phyloP scores from a whole-genome alignment of 2,113 vertebrate species.

The Tenebrosternarchus preto region DNA sequence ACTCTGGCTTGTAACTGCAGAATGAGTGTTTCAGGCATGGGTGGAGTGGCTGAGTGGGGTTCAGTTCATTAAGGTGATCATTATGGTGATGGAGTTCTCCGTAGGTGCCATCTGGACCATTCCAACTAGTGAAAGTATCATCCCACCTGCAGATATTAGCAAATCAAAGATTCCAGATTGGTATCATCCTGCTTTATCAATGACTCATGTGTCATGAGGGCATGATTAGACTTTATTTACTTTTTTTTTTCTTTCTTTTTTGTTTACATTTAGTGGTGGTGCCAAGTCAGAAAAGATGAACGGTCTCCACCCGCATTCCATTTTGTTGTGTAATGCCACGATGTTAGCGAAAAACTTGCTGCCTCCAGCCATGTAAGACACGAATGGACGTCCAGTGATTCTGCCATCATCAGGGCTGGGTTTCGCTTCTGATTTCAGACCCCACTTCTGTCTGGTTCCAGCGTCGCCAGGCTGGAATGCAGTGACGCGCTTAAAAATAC shows the following conservation, averaged over 20 bases:
- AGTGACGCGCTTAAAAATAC: slow-evolving; percentile 36
- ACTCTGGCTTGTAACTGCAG: slow-evolving; percentile 43
- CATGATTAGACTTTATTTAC: not conserved
- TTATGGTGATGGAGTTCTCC: slow-evolving; percentile 18
- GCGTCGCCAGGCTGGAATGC: slow-evolving; percentile 1
- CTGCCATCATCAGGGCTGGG: slow-evolving; percentile 25
- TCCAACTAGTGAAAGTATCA: no score
- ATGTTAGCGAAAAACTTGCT: slow-evolving; percentile 1
- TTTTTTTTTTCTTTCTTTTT: not conserved
- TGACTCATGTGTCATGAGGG: not conserved
- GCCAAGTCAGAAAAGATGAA: not conserved
- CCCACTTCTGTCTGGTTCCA: slow-evolving; percentile 27
- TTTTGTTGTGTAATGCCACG: not conserved
- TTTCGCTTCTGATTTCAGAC: slow-evolving; percentile 28
- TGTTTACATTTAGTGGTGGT: not conserved
- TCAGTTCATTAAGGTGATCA: not conserved
- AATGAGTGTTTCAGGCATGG: slow-evolving; percentile 25
- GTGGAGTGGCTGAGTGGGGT: slow-evolving; percentile 38
- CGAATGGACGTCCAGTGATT: not conserved
- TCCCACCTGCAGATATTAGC: no score
- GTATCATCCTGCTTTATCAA: slow-evolving; percentile 8
- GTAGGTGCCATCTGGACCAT: slow-evolving; percentile 29
- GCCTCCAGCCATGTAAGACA: not conserved
- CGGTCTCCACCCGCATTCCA: not conserved
- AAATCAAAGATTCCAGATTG: not conserved